These are phyloP conservation scores for Steatornis caripensis DNA, from an alignment of 2,113 vertebrate genomes.

Conservation along the genomic window DNA sequence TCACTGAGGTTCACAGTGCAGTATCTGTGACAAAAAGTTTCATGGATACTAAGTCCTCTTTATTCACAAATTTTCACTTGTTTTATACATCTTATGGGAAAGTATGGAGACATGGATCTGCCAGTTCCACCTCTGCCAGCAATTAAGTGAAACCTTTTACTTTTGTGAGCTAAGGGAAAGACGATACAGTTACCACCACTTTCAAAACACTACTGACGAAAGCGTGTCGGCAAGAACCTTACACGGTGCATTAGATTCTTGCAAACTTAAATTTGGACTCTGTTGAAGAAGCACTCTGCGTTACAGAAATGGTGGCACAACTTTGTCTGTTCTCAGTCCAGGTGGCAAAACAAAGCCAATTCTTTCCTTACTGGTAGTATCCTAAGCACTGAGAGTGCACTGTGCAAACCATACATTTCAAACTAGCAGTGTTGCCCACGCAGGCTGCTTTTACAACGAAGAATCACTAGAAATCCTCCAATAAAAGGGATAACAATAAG, in stretches of 20 bases:
- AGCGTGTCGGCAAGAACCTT: background rate
- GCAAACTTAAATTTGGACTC: background rate
- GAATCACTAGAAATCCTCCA: background rate
- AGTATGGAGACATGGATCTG: background rate
- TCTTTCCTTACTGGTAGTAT: background rate
- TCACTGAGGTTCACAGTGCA: background rate
- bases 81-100: background rate
- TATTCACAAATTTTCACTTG: background rate
- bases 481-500: background rate
- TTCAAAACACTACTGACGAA: background rate
- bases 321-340: background rate
- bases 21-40: background rate
- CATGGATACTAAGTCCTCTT: background rate
- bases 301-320: background rate
- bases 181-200: background rate
- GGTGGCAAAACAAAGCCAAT: background rate
- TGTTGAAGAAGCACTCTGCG: background rate
- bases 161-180: background rate
- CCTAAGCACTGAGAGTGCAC: background rate
- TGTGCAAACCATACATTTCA: background rate
- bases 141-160: background rate
- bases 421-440: background rate
- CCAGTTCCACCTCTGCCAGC: background rate
- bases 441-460: background rate
- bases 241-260: background rate